A percentile compares a stretch with the other conserved stretches of the same genome.
These are phyloP conservation scores for Hyppa rectilinea DNA, from an alignment of 2,888 invertebrate genomes.

Conservation along the genomic window DNA sequence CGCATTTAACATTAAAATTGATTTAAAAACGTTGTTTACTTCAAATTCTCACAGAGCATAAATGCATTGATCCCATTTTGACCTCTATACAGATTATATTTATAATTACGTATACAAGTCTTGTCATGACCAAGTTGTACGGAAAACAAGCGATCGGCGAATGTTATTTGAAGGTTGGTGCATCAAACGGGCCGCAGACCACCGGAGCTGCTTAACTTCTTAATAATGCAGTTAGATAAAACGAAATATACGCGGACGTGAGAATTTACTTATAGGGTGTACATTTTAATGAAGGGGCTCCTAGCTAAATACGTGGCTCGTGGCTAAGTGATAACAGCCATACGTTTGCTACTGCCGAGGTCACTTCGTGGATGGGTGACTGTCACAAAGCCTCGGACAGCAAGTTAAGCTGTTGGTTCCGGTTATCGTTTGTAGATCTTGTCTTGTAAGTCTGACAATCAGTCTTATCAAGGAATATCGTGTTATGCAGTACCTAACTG, in stretches of 20 bases:
- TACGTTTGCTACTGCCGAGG: background rate
- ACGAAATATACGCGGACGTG: constrained; percentile 60
- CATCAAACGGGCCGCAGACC: constrained; percentile 72
- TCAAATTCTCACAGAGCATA: constrained; percentile 38
- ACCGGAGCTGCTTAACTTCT: constrained; percentile 63
- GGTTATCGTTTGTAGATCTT: background rate
- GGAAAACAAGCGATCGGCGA: constrained; percentile 60
- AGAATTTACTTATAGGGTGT: constrained; percentile 56
- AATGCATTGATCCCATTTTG: constrained; percentile 63
- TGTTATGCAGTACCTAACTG: background rate
- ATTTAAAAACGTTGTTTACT: constrained; percentile 35
- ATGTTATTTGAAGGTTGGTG: constrained; percentile 81
- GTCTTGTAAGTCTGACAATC: background rate
- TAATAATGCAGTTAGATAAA: constrained; percentile 67
- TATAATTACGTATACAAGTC: constrained; percentile 51
- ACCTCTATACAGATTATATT: constrained; percentile 67
- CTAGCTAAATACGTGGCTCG: too few relatives aligned
- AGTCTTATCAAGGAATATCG: background rate
- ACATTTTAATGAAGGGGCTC: constrained; percentile 7
- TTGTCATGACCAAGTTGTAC: constrained; percentile 51
- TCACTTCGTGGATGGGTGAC: too few relatives aligned
- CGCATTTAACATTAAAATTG: background rate
- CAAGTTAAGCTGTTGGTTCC: background rate
- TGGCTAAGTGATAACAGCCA: background rate
- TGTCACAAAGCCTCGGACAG: background rate